Evolutionary conservation across 2,797 vertebrate genomes (phyloP).

Genomic region (Cichlasoma orientale): DNA sequence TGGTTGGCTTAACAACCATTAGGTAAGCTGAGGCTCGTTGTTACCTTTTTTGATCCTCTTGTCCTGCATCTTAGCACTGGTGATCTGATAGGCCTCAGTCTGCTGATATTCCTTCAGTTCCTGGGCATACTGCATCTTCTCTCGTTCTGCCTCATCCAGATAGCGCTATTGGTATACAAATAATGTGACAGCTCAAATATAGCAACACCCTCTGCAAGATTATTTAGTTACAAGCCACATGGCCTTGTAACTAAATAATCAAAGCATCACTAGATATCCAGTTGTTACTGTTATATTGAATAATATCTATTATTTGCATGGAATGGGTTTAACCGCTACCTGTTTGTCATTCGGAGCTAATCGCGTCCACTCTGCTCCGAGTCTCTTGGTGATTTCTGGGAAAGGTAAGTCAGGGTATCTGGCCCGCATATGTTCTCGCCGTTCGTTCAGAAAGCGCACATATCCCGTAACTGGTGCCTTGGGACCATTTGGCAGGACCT

Average conservation of each 20-base stretch:
- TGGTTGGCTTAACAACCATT: neutral
- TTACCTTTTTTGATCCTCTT: slow-evolving; percentile 96
- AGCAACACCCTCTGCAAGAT: neutral
- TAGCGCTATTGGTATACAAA: slow-evolving; percentile 82
- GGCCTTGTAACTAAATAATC: no score
- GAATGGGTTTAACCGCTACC: slow-evolving; percentile 72
- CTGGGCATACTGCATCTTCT: slow-evolving; percentile 95
- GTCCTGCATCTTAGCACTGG: slow-evolving; percentile 92
- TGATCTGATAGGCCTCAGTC: slow-evolving; percentile 96
- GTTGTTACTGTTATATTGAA: neutral
- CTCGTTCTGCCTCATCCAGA: slow-evolving; percentile 93
- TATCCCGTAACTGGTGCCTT: slow-evolving; percentile 97
- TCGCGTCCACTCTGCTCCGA: slow-evolving; percentile 96
- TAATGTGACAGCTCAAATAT: neutral
- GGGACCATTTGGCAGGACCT: slow-evolving; percentile 96
- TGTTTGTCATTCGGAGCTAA: slow-evolving; percentile 90
- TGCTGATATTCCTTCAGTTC: slow-evolving; percentile 96
- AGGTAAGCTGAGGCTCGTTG: neutral
- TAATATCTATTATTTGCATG: neutral
- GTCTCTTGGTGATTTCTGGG: slow-evolving; percentile 96
- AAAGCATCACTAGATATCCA: neutral
- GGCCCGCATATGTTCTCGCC: slow-evolving; percentile 92
- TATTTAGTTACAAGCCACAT: no score
- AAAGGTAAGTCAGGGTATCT: slow-evolving; percentile 94
- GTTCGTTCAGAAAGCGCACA: slow-evolving; percentile 95